These are phyloP conservation scores for Oreochromis tanganicae DNA, from an alignment of 2,113 vertebrate species.

Conservation along the genomic window DNA sequence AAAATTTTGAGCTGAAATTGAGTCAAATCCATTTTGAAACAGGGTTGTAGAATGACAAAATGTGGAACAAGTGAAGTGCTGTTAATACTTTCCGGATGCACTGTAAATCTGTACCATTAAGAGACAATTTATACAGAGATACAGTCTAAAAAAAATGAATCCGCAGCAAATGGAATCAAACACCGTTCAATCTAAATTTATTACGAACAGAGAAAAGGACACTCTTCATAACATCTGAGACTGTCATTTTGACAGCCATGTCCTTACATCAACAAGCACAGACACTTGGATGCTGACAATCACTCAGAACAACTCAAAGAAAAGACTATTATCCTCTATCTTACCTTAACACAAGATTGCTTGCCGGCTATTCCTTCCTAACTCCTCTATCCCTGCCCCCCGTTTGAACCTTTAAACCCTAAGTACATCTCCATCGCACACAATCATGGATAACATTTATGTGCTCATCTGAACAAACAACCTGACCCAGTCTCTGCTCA, in stretches of 20 bases:
- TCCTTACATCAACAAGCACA: background rate
- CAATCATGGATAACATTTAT: slow-evolving; percentile 21
- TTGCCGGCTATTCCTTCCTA: background rate
- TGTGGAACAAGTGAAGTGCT: background rate
- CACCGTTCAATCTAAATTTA: background rate
- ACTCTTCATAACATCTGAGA: background rate
- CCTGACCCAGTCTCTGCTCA: background rate
- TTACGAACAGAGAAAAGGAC: background rate
- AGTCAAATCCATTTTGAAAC: background rate
- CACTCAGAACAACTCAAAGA: background rate
- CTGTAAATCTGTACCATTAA: background rate
- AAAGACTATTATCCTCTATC: background rate
- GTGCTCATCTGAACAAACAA: background rate
- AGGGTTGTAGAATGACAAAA: background rate
- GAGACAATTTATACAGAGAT: background rate
- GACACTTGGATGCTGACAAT: background rate
- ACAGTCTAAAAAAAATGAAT: background rate
- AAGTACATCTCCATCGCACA: slow-evolving; percentile 16
- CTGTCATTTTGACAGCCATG: background rate
- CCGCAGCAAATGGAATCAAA: background rate
- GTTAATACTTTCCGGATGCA: background rate
- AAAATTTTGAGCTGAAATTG: background rate
- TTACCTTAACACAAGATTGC: background rate
- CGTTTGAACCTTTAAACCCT: background rate
- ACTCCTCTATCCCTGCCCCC: background rate